Base-by-base conservation (phyloP, 1,140 invertebrate species). In the Rhyzopertha dominica region DNA sequence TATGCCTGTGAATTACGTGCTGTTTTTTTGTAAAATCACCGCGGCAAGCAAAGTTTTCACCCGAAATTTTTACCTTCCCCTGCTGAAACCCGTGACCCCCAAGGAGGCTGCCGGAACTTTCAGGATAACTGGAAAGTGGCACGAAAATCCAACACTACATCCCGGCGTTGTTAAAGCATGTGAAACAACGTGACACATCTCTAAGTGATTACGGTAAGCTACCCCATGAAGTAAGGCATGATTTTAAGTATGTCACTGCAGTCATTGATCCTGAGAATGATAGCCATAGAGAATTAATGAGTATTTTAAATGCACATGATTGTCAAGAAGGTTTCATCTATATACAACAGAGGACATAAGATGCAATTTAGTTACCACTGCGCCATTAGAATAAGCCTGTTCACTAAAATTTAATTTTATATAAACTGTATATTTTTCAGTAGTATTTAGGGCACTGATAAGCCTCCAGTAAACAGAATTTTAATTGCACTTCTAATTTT, bases 1-100 rank as follows among this genome's bases (percentile, higher is more conserved):
- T n/a, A n/a, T n/a, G n/a, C n/a, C n/a, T n/a, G 58, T 67, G 49
- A 67, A 67, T 51, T 65, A 65, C 54, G 59, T 67, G 50, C 44
- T 84, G 76, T 82, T 82, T 31, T 85, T 78, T 62, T 89, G 86
- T 69, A 80, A 86, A 65, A 89, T 90, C 44, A 90, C 87, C 22
- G 86, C 84, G 22, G 79, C 77, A 54, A 85, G 83, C 63, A 75
- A 84, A 28, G 84, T 83, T 50, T 76, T 90, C 49, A 84, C 85
- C 26, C 84, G 87, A 54, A 82, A 85, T 20, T 86, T 89, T 68
- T 90, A 90, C 62, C 85, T 90, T 56, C 87, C 87, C 2, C 70
- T 90, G 18, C 69, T 90, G 19, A 85, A 85, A 12, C 85, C 85
- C 0, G 83, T 88, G 41, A 86, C 84, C 34, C 85, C 86, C 2